A percentile compares a stretch with the other conserved stretches of the same genome.
Evolutionary conservation across 1,140 invertebrate species (phyloP).

Genomic region (Chrysopa pallens): DNA sequence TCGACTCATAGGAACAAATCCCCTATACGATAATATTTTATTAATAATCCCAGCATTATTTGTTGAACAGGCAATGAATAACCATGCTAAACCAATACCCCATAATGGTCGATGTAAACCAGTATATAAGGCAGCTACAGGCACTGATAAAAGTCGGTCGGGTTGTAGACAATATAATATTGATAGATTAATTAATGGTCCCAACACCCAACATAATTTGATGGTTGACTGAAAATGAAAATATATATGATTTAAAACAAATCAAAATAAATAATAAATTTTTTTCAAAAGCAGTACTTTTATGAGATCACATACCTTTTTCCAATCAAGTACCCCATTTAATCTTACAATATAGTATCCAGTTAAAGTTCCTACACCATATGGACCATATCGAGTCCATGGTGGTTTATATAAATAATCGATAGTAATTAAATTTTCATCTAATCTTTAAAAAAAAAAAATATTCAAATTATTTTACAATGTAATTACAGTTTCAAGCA

Average conservation of each 20-base stretch:
- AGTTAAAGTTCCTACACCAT: constrained; percentile 26
- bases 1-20: constrained; percentile 27
- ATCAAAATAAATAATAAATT: constrained; percentile 1
- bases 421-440: constrained; percentile 21
- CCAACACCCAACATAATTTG: constrained; percentile 18
- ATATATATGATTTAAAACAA: not conserved
- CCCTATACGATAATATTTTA: constrained; percentile 22
- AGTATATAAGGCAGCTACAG: constrained; percentile 22
- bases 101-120: constrained; percentile 24
- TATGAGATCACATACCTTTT: no score
- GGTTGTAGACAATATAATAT: constrained; percentile 22
- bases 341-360: constrained; percentile 22
- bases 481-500: constrained; percentile 1
- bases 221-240: constrained; percentile 16
- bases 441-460: constrained; percentile 14
- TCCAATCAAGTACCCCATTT: constrained; percentile 19
- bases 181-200: constrained; percentile 21
- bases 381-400: constrained; percentile 29
- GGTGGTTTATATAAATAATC: constrained; percentile 27
- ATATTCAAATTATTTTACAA: constrained; percentile 1
- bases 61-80: constrained; percentile 28
- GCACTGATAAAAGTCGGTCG: constrained; percentile 19
- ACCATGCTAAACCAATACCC: constrained; percentile 28
- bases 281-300: no score
- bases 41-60: constrained; percentile 24